Conservation (phyloP, 2,888 invertebrate genomes). For the Parthenolecanium corni region DNA sequence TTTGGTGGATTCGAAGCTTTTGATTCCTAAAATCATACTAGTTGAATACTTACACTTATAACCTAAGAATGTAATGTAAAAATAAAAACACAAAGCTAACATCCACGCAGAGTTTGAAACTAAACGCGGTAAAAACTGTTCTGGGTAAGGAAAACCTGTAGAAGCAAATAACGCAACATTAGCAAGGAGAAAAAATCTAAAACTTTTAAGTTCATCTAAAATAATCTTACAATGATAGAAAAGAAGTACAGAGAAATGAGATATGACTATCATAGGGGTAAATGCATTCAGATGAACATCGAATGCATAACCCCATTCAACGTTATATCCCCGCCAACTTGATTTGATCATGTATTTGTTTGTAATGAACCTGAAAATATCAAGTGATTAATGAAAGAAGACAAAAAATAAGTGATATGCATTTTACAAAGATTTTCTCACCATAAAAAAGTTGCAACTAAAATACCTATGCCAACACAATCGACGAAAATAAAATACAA, state of each 20-base stretch:
- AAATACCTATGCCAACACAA: slow-evolving; percentile 75
- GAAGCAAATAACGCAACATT: slow-evolving; percentile 34
- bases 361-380: slow-evolving; percentile 41
- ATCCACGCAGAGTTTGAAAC: slow-evolving; percentile 91
- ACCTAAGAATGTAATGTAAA: slow-evolving; percentile 94
- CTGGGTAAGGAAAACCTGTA: slow-evolving; percentile 63
- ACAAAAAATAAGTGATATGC: neutral
- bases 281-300: slow-evolving; percentile 98
- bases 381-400: neutral
- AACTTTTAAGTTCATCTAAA: neutral
- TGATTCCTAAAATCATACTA: slow-evolving; percentile 22
- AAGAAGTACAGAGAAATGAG: slow-evolving; percentile 85
- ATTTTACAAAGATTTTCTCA: too few relatives aligned
- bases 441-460: slow-evolving; percentile 84
- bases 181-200: neutral
- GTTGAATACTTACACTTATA: slow-evolving; percentile 66
- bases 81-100: slow-evolving; percentile 76
- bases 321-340: slow-evolving; percentile 56
- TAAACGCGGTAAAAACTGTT: slow-evolving; percentile 65
- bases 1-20: slow-evolving; percentile 28
- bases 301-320: slow-evolving; percentile 98
- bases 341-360: slow-evolving; percentile 65
- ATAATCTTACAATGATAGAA: slow-evolving; percentile 62
- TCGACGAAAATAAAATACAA: slow-evolving; percentile 89
- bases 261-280: slow-evolving; percentile 86